phyloP scores from a whole-genome alignment of 2,888 invertebrate species.

The Patella caerulea region DNA sequence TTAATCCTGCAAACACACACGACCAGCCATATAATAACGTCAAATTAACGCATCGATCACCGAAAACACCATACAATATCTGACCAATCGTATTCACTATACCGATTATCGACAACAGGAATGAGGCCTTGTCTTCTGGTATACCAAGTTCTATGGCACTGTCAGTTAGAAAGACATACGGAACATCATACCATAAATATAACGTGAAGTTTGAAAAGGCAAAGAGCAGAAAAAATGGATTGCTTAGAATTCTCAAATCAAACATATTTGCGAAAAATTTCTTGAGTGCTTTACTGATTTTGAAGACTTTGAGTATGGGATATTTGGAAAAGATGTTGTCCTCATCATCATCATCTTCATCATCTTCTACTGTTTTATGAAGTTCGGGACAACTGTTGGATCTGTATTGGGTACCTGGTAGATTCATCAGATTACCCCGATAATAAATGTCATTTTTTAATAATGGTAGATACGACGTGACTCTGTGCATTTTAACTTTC shows the following conservation, averaged over 20 bases:
- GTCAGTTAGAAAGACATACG: constrained; percentile 93
- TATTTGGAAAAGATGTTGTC: constrained; percentile 16
- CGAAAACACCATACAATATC: constrained; percentile 84
- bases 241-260: constrained; percentile 60
- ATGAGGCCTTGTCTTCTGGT: constrained; percentile 74
- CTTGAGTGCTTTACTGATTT: constrained; percentile 53
- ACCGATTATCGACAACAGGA: constrained; percentile 84
- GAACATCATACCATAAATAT: constrained; percentile 92
- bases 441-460: constrained; percentile 69
- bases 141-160: constrained; percentile 78
- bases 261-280: constrained; percentile 59
- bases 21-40: constrained; percentile 86
- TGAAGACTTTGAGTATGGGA: constrained; percentile 25
- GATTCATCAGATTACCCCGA: constrained; percentile 60
- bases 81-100: constrained; percentile 86
- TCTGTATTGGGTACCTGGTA: constrained; percentile 63
- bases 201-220: constrained; percentile 89
- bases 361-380: constrained; percentile 43
- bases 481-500: constrained; percentile 19
- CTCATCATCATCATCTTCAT: constrained; percentile 46
- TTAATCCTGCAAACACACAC: constrained; percentile 74
- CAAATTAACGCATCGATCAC: constrained; percentile 87
- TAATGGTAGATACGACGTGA: constrained; percentile 51
- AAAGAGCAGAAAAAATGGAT: constrained; percentile 73
- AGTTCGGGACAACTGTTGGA: constrained; percentile 94